Percentiles rank a stretch among this genome's conserved stretches.
phyloP scores from a whole-genome alignment of 2,113 vertebrate species.

The Cyprinodon brontotheroides region DNA sequence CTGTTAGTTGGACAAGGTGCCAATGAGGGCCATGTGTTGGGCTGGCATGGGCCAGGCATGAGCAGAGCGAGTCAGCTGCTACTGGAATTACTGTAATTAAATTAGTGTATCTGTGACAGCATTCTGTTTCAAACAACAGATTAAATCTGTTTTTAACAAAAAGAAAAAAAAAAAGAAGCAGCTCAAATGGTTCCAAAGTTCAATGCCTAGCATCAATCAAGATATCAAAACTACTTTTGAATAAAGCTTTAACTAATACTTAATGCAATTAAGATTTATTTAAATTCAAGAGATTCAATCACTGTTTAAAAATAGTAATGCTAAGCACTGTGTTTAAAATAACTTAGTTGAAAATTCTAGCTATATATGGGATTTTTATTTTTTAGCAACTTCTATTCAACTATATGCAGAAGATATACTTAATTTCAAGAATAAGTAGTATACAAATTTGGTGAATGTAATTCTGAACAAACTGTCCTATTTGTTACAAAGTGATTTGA shows the following conservation, averaged over 20 bases:
- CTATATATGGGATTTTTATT: neutral
- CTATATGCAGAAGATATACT: neutral
- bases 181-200: neutral
- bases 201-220: neutral
- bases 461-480: neutral
- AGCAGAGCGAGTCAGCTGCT: slow-evolving; percentile 60
- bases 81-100: slow-evolving; percentile 66
- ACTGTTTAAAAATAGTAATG: neutral
- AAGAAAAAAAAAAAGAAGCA: neutral
- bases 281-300: neutral
- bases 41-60: slow-evolving; percentile 40
- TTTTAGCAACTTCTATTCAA: neutral
- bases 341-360: neutral
- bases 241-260: neutral
- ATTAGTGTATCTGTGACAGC: slow-evolving; percentile 47
- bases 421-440: neutral
- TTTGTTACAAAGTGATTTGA: neutral
- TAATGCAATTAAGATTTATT: neutral
- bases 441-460: too few species aligned
- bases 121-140: slow-evolving; percentile 8
- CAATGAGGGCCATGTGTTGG: slow-evolving; percentile 51
- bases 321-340: neutral
- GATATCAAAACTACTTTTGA: neutral
- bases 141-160: neutral
- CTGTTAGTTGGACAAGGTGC: slow-evolving; percentile 56